Evolutionary conservation across 2,113 vertebrate genomes (phyloP).

Genomic region (Diadophis punctatus): DNA sequence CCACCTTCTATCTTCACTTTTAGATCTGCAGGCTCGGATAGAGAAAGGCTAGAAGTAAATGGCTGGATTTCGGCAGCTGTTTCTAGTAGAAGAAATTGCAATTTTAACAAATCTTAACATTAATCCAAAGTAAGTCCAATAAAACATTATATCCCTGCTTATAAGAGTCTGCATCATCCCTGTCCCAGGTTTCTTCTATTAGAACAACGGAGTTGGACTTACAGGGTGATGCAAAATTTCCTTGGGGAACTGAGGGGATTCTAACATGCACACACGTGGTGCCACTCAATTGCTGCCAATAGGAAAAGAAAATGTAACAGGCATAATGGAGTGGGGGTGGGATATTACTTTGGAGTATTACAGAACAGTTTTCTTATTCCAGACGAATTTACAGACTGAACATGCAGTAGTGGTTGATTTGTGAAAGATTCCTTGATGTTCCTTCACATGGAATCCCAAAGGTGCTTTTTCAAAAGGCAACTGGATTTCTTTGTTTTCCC

Average conservation of each 20-base stretch:
- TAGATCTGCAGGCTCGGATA: slow-evolving; percentile 61
- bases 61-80: background rate
- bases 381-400: background rate
- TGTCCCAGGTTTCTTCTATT: background rate
- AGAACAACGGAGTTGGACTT: background rate
- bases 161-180: background rate
- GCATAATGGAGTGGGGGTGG: background rate
- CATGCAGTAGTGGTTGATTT: background rate
- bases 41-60: slow-evolving; percentile 24
- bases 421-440: background rate
- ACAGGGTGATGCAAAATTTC: background rate
- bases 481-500: too few relatives aligned
- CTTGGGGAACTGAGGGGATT: background rate
- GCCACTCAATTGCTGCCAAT: background rate
- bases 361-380: background rate
- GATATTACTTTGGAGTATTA: background rate
- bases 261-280: background rate
- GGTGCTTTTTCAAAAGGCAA: too few relatives aligned
- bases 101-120: background rate
- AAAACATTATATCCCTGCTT: background rate
- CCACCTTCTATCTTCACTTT: slow-evolving; percentile 62
- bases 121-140: background rate
- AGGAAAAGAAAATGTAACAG: background rate
- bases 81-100: background rate
- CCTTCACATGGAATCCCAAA: too few relatives aligned